Conservation (phyloP, 1,140 invertebrate genomes). For the Zaprionus vittiger region DNA sequence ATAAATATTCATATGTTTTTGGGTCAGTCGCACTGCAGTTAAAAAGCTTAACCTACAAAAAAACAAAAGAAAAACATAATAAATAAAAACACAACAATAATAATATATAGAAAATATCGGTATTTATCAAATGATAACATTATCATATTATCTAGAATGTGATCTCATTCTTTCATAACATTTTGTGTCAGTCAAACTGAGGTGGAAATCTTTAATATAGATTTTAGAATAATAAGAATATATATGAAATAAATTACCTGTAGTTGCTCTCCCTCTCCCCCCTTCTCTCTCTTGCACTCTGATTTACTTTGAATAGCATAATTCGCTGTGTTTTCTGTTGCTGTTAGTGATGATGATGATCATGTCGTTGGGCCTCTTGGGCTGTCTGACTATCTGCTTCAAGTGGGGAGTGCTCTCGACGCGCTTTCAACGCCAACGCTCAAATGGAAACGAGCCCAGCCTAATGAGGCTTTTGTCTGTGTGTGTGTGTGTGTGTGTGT, state of each 20-base stretch:
- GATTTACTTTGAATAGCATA: constrained; percentile 80
- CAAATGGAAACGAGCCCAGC: constrained; percentile 72
- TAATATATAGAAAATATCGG: too few relatives aligned
- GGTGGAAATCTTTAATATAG: too few relatives aligned
- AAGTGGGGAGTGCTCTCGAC: constrained; percentile 74
- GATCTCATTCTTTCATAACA: too few relatives aligned
- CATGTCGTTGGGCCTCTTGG: constrained; percentile 52
- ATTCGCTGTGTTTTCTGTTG: constrained; percentile 49
- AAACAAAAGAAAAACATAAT: neutral
- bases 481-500: constrained; percentile 15
- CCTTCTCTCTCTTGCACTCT: neutral
- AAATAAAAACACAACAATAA: neutral
- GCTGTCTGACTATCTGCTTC: constrained; percentile 73
- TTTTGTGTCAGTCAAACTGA: too few relatives aligned
- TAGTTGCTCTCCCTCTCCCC: too few relatives aligned
- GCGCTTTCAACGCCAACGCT: constrained; percentile 81
- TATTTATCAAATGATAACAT: too few relatives aligned
- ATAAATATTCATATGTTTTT: constrained; percentile 38
- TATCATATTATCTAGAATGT: too few relatives aligned
- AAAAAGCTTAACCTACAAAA: neutral
- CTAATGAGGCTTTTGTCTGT: constrained; percentile 80
- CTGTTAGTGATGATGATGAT: constrained; percentile 39
- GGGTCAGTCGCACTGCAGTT: constrained; percentile 54
- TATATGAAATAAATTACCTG: too few relatives aligned
- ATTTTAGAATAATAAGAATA: too few relatives aligned